phyloP scores from a whole-genome alignment of 2,888 invertebrate genomes.

The Oscheius myriophilus region DNA sequence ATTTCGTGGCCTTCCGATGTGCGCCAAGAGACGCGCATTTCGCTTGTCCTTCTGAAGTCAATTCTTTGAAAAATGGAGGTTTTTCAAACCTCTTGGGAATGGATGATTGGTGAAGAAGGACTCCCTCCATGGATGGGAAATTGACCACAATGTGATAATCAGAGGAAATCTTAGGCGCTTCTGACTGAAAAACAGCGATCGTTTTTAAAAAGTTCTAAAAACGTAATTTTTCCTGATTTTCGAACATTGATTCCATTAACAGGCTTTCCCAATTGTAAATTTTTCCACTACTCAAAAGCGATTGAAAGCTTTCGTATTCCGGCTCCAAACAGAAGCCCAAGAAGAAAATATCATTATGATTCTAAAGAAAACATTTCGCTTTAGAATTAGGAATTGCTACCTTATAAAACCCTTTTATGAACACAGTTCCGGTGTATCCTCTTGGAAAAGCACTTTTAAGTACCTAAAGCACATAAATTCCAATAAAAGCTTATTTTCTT shows the following conservation, averaged over 20 bases:
- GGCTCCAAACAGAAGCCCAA: slow-evolving; percentile 58
- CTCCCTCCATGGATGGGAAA: slow-evolving; percentile 63
- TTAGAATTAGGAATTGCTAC: slow-evolving; percentile 16
- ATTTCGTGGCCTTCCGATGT: slow-evolving; percentile 63
- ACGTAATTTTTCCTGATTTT: slow-evolving; percentile 3
- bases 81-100: slow-evolving; percentile 34
- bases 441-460: slow-evolving; percentile 50
- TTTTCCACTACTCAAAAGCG: background rate
- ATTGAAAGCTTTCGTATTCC: slow-evolving; percentile 48
- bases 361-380: slow-evolving; percentile 31
- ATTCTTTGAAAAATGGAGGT: background rate
- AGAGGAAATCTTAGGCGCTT: slow-evolving; percentile 2
- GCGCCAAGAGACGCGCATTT: slow-evolving; percentile 61
- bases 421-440: slow-evolving; percentile 43
- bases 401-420: slow-evolving; percentile 64
- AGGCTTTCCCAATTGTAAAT: slow-evolving; percentile 10
- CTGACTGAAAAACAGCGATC: background rate
- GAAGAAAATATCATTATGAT: slow-evolving; percentile 65
- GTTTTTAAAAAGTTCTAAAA: background rate
- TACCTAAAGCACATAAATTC: slow-evolving; percentile 34
- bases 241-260: background rate
- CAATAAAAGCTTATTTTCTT: background rate
- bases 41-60: slow-evolving; percentile 30
- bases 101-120: slow-evolving; percentile 58
- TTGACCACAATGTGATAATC: slow-evolving; percentile 54